phyloP scores from a whole-genome alignment of 1,140 invertebrate genomes.

The Potamilus streckersoni region DNA sequence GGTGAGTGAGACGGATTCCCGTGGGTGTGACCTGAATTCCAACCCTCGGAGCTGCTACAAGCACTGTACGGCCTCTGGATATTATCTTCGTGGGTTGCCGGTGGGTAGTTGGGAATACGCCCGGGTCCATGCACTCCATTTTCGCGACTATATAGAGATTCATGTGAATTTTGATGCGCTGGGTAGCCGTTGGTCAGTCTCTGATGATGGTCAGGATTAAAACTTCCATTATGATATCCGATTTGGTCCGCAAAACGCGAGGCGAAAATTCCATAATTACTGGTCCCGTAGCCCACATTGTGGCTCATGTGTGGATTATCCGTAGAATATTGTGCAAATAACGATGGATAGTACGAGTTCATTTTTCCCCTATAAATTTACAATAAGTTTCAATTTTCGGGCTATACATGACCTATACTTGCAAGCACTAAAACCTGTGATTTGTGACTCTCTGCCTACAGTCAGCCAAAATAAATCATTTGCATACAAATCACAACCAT shows the following conservation, averaged over 20 bases:
- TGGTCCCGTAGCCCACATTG: conserved; percentile 51
- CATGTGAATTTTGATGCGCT: conserved; percentile 38
- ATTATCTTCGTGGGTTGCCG: conserved; percentile 12
- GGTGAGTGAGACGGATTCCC: conserved; percentile 41
- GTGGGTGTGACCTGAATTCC: conserved; percentile 9
- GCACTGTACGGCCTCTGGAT: too few relatives aligned
- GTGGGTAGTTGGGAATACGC: conserved; percentile 28
- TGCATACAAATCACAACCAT: conserved; percentile 43
- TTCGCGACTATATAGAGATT: conserved; percentile 35
- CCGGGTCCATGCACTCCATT: conserved; percentile 31
- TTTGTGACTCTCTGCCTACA: conserved; percentile 54
- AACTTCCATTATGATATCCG: conserved; percentile 48
- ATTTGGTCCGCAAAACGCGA: conserved; percentile 56
- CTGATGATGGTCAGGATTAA: conserved; percentile 41
- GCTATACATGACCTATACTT: conserved; percentile 54
- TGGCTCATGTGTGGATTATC: conserved; percentile 47
- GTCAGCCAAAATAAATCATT: conserved; percentile 59
- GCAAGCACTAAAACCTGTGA: conserved; percentile 49
- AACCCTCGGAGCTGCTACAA: background rate
- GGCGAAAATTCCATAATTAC: conserved; percentile 56
- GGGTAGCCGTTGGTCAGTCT: conserved; percentile 41
- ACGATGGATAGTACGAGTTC: conserved; percentile 60
- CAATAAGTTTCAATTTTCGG: conserved; percentile 47
- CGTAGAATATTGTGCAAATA: conserved; percentile 58
- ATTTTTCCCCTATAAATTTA: conserved; percentile 55